Conservation (phyloP, 2,113 vertebrate genomes). For the Chamaetylas fuelleborni region DNA sequence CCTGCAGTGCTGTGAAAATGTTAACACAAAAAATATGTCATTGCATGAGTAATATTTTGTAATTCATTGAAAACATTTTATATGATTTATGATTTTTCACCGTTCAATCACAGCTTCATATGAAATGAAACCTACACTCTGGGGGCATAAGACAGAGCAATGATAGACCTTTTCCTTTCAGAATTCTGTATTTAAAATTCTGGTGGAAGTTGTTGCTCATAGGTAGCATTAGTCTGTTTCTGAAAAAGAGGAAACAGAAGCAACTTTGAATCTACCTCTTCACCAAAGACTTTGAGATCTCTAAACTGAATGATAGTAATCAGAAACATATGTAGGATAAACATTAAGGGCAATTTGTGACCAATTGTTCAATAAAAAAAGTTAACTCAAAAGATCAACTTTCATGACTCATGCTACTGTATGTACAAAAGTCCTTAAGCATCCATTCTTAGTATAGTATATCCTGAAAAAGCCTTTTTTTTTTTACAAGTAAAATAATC, state of each 20-base stretch:
- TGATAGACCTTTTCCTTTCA: not conserved
- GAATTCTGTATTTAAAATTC: not conserved
- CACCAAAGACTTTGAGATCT: not conserved
- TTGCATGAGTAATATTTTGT: not conserved
- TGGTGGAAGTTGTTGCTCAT: not conserved
- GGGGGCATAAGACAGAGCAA: not conserved
- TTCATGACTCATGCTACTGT: not conserved
- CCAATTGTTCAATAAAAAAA: not conserved
- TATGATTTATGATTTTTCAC: not conserved
- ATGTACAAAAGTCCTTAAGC: not conserved
- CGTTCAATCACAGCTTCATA: not conserved
- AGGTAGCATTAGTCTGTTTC: not conserved
- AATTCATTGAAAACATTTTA: not conserved
- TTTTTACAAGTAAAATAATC: not conserved
- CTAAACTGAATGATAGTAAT: not conserved
- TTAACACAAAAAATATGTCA: not conserved
- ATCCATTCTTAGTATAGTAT: not conserved
- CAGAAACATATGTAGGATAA: not conserved
- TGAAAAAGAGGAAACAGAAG: not conserved
- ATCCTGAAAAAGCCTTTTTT: not conserved
- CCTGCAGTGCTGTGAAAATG: not conserved
- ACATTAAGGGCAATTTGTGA: not conserved
- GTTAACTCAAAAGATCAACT: not conserved
- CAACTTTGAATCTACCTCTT: not conserved
- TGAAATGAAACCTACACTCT: not conserved